Evolutionary conservation across 2,797 vertebrate genomes (phyloP), one percentile per base, ranked within the genome.

Genomic region (Mus spretus): DNA sequence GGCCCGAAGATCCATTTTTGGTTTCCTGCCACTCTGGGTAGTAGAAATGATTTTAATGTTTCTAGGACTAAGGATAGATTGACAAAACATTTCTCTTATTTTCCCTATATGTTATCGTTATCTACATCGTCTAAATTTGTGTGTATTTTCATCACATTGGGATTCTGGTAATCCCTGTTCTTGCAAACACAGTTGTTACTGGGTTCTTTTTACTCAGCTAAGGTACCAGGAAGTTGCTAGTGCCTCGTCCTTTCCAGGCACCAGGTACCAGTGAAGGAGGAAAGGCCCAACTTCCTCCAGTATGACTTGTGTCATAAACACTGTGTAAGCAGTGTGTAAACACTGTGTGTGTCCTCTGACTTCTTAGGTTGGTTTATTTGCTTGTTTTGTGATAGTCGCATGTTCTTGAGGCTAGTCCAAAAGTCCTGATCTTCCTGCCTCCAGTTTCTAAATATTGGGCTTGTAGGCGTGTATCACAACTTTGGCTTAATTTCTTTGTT

Each of bases 141-240:
- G 40, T 92, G 34, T 77, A 57, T 92, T 93, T 95, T 57, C 15
- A 65, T 95, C 55, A 59, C 13, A 8, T 78, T 59, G 14, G 86
- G 40, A 40, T 93, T 82, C 24, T 84, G 67, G 75, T 89, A 85
- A 72, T 94, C 37, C 34, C 63, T 91, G 80, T 59, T 47, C 15
- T 84, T 78, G 72, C 0, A 70, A 83, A 63, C 70, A 89, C 81
- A 92, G 72, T 91, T 92, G 87, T 65, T 94, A 24, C 77, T 91
- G 77, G 61, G 55, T 96, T 96, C 91, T 20, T 91, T 95, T 97
- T 31, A 28, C 65, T 93, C 92, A 91, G 82, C 75, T 89, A 13
- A 92, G 91, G 47, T 12, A 40, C 95, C 74, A 90, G 96, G 95
- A 97, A 97, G 78, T 96, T 95, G 80, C 90, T 82, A 92, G 44